A percentile compares a stretch with the other conserved stretches of the same genome.
Evolutionary conservation across 1,140 invertebrate species (phyloP).

Genomic region (Apis dorsata): DNA sequence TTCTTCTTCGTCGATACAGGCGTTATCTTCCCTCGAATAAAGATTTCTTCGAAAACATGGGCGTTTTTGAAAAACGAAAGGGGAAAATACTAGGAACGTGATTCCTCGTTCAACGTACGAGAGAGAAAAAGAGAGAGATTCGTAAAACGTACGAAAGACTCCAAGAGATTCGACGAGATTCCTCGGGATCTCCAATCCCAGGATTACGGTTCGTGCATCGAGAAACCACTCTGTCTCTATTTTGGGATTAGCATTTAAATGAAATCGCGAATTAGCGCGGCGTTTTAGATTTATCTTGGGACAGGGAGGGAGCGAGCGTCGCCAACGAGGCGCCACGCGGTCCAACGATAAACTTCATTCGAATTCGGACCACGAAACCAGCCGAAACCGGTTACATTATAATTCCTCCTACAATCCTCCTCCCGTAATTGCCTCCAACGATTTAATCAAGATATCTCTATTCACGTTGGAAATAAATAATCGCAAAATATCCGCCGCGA

Average conservation of each 20-base stretch:
- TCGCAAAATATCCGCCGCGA: neutral
- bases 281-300: constrained; percentile 43
- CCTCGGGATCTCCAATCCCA: neutral
- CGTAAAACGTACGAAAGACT: too few relatives aligned
- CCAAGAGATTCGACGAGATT: too few relatives aligned
- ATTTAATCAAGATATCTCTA: constrained; percentile 37
- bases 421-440: constrained; percentile 21
- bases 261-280: constrained; percentile 38
- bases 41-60: constrained; percentile 9
- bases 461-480: constrained; percentile 2
- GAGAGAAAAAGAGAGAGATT: neutral
- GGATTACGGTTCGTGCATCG: neutral
- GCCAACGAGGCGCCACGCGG: neutral
- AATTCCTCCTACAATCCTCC: constrained; percentile 10
- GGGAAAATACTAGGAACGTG: neutral
- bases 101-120: constrained; percentile 14
- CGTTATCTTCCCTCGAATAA: constrained; percentile 17
- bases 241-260: constrained; percentile 48
- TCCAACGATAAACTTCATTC: constrained; percentile 31
- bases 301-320: neutral
- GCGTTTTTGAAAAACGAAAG: neutral
- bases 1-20: constrained; percentile 39
- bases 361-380: constrained; percentile 31
- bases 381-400: constrained; percentile 26
- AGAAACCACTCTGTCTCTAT: constrained; percentile 9